Base-by-base conservation (phyloP, 1,140 invertebrate genomes). In the Heliconius himera region DNA sequence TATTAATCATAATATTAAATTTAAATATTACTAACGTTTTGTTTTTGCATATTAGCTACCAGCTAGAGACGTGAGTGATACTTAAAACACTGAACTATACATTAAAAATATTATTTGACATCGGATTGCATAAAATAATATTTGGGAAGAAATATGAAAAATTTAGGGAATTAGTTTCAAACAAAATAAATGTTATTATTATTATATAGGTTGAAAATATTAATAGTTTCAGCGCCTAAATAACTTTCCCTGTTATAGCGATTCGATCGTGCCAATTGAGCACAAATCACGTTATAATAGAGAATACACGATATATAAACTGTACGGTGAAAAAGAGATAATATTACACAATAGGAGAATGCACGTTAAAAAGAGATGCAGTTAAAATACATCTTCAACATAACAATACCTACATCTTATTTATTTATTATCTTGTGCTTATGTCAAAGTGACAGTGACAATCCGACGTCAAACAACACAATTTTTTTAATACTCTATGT, bases 51-150 rank as follows among this genome's bases (percentile, higher is more conserved):
- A 9, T 66, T 66, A 60, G 0, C 22, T 60, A 66, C 13, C 1
- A 29, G 22, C 60, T 66, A 66, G 54, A 1, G 18, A 66, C 70
- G 22, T 66, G 79, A 80, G 70, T 70, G 82, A 83, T 78, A 86
- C 82, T 87, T 86, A 82, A 84, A 90, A 90, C 79, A 85, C 82
- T 81, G 81, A 79, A 85, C 81, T 75, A 81, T 84, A 81, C 81
- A 84, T 83, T 81, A 29, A 66, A 66, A 66, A 66, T 66, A 29
- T 66, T 66, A 66, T 66, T 66, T 66, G 60, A 66, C 60, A 66
- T 66, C 60, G 22, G 60, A 26, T 66, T 66, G 60, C 13, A 2
- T 66, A 13, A 66, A 29, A 66, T 18, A 3, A 29, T 56, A 56
- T 22, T 66, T 66, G 1, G 1, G 26, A 66, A 11, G 26, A 18